Conservation (phyloP, 1,140 invertebrate species). For the Pogonomyrmex californicus region DNA sequence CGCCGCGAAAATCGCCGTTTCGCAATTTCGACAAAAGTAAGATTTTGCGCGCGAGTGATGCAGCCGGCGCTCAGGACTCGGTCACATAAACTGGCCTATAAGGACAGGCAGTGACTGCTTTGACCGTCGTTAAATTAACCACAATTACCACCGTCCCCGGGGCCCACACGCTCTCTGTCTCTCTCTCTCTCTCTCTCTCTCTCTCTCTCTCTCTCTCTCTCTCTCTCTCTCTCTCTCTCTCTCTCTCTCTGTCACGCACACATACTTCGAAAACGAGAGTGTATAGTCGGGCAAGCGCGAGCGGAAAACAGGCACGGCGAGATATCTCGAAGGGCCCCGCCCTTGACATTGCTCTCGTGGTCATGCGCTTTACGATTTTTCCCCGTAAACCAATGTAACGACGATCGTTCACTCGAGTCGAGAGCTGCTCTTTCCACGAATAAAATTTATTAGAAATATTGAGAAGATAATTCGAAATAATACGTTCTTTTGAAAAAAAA, state of each 20-base stretch:
- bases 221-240: background rate
- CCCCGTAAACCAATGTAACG: background rate
- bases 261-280: constrained; percentile 53
- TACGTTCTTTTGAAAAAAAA: background rate
- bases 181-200: background rate
- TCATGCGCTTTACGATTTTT: constrained; percentile 30
- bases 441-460: background rate
- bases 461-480: background rate
- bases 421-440: background rate
- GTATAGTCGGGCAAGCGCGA: constrained; percentile 47
- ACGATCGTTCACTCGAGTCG: background rate
- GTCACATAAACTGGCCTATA: constrained; percentile 77
- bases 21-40: background rate
- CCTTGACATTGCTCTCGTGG: constrained; percentile 40
- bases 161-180: constrained; percentile 62
- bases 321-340: constrained; percentile 22
- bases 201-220: background rate
- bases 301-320: constrained; percentile 52
- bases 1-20: background rate
- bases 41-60: constrained; percentile 27
- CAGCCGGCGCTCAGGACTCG: constrained; percentile 59
- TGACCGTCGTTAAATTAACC: constrained; percentile 83
- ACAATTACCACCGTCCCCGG: constrained; percentile 78
- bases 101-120: constrained; percentile 72
- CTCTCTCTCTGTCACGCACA: constrained; percentile 30